Base-by-base conservation (phyloP, 2,888 invertebrate genomes). In the Mechanitis mazaeus region DNA sequence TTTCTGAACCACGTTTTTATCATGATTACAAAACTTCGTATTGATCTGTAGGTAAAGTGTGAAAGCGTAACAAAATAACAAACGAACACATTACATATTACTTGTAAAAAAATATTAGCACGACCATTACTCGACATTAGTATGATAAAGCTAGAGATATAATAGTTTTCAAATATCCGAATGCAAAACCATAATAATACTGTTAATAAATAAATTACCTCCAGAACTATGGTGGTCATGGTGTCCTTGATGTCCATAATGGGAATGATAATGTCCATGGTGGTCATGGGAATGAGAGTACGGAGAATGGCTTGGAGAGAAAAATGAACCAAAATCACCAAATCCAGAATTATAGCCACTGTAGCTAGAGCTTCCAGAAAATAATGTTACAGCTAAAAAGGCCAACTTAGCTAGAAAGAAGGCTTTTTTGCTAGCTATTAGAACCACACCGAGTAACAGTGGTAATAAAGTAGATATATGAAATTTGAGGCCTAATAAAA, bases 401-500 rank as follows among this genome's bases (percentile, higher is more conserved):
- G 95, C 95, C 57, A 96, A 66, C 77, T 96, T 96, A 55, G 94
- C 94, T 20, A 96, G 75, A 2, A 96, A 76, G 54, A 95, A 91
- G 0, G 95, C 95, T 75, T 96, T 96, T 75, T 95, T 96, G 31
- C 94, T 93, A 2, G 95, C 87, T 53, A 96, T 73, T 55, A 95
- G 91, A 46, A 96, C 81, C 7, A 93, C 76, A 1, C 95, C 95
- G 65, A 96, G 92, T 7, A 96, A 75, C 58, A 96, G 76, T 0
- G 96, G 96, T 20, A 96, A 83, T 63, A 96, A 78, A 0, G 95
- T 94, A 1, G 94, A 92, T 54, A 95, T 83, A 75, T 95, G 95
- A 75, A 96, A 95, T 83, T 96, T 96, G 69, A 96, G 92, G 6
- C 95, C 96, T 11, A 96, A 88, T 1, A 96, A 90, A 71, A 95